Conservation (phyloP, 2,797 vertebrate species). For the Ctenosaura bakeri region DNA sequence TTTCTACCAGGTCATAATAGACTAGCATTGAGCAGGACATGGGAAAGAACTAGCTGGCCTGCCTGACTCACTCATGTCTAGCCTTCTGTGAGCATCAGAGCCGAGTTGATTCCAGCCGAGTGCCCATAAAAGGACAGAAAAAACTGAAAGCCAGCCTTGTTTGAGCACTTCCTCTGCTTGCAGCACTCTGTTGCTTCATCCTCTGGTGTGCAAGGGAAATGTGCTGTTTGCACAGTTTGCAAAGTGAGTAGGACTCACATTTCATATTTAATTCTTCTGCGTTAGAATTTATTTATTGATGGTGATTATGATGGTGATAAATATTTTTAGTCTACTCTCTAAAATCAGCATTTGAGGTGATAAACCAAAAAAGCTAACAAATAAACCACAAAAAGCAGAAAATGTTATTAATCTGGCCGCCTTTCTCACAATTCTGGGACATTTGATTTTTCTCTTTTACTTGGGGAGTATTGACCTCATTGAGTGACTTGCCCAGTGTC, state of each 20-base stretch:
- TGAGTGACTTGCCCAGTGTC: neutral
- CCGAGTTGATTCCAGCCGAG: slow-evolving; percentile 22
- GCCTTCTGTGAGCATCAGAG: slow-evolving; percentile 27
- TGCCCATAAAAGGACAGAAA: slow-evolving; percentile 55
- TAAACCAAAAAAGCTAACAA: neutral
- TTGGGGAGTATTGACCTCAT: neutral
- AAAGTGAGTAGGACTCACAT: neutral
- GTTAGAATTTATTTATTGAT: neutral
- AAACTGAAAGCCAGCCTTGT: slow-evolving; percentile 44
- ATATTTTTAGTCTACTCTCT: neutral
- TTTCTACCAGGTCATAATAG: slow-evolving; percentile 24
- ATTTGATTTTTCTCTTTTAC: slow-evolving; percentile 21
- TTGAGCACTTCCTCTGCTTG: slow-evolving; percentile 47
- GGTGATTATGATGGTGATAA: neutral
- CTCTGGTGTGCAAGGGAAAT: neutral
- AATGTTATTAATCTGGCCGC: neutral
- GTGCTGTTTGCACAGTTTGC: fast-evolving
- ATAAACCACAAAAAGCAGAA: neutral
- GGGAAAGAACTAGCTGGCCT: slow-evolving; percentile 4
- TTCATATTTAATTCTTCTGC: neutral
- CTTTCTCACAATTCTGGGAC: neutral
- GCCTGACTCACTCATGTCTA: slow-evolving; percentile 45
- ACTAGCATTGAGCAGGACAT: slow-evolving; percentile 8
- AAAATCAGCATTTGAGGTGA: neutral
- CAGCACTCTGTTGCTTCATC: slow-evolving; percentile 16